Evolutionary conservation across 2,888 invertebrate species (phyloP), one percentile per base, ranked within the genome.

Genomic region (Bombyx huttoni): DNA sequence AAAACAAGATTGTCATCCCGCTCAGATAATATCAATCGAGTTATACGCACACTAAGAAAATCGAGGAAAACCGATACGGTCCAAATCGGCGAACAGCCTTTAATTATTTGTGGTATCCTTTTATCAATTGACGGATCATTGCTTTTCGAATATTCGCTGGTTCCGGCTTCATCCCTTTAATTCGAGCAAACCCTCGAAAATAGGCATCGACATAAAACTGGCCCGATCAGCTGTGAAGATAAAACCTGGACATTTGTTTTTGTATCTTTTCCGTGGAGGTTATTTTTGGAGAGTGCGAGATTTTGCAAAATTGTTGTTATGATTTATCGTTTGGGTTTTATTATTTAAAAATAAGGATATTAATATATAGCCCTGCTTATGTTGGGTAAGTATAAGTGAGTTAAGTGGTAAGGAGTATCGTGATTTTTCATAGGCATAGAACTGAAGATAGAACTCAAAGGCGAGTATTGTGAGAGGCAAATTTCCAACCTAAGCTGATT

Each of bases 181-280:
- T 58, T 58, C 52, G 52, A 50, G 52, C 50, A 53, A 56, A 57
- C 59, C 59, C 57, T 51, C 54, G 55, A 58, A 63, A 59, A 61
- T 60, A 56, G 53, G 56, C 53, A 48, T 46, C 51, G 50, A 35
- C 51, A 55, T 53, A 57, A 56, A 57, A 62, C 51, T 49, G 55
- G 54, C 53, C 57, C 59, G 61, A 65, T 68, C 64, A 62, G 55
- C 51, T 55, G 59, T 53, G 51, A 48, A 62, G 58, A 68, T 65
- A 62, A 63, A 58, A 59, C 56, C 51, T 51, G 13, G 47, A 34
- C 52, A 54, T 61, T 63, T 62, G 58, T 60, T 63, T 60, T 60
- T 54, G 52, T 59, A 53, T 53, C 53, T 51, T 46, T 53, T 13
- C n/a, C 8, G n/a, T 45, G 53, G 53, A 50, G 48, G 49, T 13